Conservation (phyloP, 2,797 vertebrate species). For the Schizopygopsis pylzovi region DNA sequence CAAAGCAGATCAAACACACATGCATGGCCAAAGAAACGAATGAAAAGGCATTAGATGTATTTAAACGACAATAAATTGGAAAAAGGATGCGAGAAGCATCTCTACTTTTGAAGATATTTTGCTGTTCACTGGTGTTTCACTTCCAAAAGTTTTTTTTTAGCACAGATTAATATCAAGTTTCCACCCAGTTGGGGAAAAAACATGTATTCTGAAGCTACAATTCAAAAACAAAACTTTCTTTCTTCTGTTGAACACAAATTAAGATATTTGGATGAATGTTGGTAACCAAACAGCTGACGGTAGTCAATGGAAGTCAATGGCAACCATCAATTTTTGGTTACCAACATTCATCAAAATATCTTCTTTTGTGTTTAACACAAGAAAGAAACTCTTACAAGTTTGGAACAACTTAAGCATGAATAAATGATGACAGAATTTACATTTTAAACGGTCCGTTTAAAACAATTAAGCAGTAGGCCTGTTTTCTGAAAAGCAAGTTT, state of each 20-base stretch:
- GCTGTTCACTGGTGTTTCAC: background rate
- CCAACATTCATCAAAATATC: background rate
- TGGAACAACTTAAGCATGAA: background rate
- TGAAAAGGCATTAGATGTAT: background rate
- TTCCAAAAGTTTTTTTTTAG: background rate
- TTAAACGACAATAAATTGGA: background rate
- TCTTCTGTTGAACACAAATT: background rate
- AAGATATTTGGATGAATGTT: background rate
- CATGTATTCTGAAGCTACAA: background rate
- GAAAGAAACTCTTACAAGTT: background rate
- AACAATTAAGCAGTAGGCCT: background rate
- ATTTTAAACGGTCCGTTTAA: background rate
- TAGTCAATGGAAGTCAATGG: background rate
- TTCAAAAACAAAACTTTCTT: background rate
- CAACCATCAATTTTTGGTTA: background rate
- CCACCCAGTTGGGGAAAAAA: background rate
- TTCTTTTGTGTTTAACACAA: background rate
- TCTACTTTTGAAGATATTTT: background rate
- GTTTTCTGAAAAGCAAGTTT: background rate
- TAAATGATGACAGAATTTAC: background rate
- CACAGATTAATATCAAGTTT: background rate
- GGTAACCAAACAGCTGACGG: too few relatives aligned
- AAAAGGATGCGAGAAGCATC: too few relatives aligned
- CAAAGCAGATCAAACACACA: constrained; percentile 31
- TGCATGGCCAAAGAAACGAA: background rate